Evolutionary conservation across 1,140 invertebrate genomes (phyloP).

Genomic region (Radopholus similis): DNA sequence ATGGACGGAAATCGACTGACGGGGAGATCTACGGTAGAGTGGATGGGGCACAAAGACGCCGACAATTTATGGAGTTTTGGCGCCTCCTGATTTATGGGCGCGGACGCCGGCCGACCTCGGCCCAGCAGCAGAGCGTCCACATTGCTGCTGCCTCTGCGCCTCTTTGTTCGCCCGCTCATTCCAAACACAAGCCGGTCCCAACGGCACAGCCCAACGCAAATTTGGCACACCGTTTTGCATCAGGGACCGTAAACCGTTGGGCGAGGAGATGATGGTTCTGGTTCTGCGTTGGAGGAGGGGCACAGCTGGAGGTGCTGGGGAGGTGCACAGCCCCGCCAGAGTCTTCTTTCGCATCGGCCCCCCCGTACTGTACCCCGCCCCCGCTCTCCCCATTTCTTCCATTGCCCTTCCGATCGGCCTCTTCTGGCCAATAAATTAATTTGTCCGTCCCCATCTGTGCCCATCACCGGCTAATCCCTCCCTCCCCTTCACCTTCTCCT

Average conservation of each 20-base stretch:
- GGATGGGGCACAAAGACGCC: neutral
- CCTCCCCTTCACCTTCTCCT: neutral
- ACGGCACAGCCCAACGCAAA: neutral
- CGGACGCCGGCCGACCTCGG: neutral
- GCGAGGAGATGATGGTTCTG: too few relatives aligned
- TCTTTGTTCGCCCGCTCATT: neutral
- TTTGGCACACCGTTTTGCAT: neutral
- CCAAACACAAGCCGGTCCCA: neutral
- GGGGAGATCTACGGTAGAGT: neutral
- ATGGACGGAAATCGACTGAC: neutral
- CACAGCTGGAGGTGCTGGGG: too few relatives aligned
- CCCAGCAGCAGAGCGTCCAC: neutral
- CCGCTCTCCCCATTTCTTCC: neutral
- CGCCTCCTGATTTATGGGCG: neutral
- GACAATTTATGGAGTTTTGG: conserved; percentile 7
- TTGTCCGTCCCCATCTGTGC: neutral
- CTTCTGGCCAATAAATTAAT: neutral
- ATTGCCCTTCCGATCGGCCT: neutral
- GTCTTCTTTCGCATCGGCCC: neutral
- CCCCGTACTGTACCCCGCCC: neutral
- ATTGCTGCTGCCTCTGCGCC: neutral
- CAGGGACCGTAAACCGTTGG: too few relatives aligned
- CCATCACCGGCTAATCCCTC: neutral
- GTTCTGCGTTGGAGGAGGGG: too few relatives aligned
- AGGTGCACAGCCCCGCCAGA: too few relatives aligned